Conservation (phyloP, 2,113 vertebrate genomes). For the Cnemophilus loriae region DNA sequence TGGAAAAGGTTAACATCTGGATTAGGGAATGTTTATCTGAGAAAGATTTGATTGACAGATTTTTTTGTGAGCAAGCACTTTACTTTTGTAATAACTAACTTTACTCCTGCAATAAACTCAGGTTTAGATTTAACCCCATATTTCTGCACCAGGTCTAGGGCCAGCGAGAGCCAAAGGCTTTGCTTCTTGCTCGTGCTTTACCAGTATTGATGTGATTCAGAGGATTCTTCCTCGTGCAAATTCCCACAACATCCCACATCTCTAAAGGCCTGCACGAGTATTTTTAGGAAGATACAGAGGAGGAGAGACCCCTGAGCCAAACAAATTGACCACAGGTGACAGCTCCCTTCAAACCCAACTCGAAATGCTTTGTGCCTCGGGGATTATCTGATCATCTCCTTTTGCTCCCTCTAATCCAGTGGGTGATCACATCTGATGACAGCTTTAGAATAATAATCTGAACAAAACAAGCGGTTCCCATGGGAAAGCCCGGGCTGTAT, state of each 20-base stretch:
- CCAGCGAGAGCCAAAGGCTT: background rate
- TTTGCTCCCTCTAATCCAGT: slow-evolving; percentile 11
- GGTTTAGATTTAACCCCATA: background rate
- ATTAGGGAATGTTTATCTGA: background rate
- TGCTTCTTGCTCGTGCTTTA: background rate
- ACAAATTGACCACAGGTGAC: background rate
- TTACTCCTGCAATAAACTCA: background rate
- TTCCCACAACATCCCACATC: background rate
- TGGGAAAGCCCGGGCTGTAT: background rate
- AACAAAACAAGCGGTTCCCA: background rate
- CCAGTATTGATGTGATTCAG: background rate
- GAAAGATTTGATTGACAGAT: background rate
- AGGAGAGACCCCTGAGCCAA: background rate
- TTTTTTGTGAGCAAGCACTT: background rate
- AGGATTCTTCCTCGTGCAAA: background rate
- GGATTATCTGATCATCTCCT: slow-evolving; percentile 30
- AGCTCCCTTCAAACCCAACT: background rate
- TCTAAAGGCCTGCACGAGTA: fast-evolving
- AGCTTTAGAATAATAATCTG: slow-evolving; percentile 33
- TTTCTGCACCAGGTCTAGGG: background rate
- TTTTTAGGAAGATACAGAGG: background rate
- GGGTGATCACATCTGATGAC: background rate
- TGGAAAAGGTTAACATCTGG: background rate
- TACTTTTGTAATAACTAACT: background rate
- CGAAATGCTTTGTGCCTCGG: background rate